A percentile compares a stretch with the other conserved stretches of the same genome.
Conservation (phyloP, 2,113 vertebrate species). For the Cinclus mexicanus region DNA sequence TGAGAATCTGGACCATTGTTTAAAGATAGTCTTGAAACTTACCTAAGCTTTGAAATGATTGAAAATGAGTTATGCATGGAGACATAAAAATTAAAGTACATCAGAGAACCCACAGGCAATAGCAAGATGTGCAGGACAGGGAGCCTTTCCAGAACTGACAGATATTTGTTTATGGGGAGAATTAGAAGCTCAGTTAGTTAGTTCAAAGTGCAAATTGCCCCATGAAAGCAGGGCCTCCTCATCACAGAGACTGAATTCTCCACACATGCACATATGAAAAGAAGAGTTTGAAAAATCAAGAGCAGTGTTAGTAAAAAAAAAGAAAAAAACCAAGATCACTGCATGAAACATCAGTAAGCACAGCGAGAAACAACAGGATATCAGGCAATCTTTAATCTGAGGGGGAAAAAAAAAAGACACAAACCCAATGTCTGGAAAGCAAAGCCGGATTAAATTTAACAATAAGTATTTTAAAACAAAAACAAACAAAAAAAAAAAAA, state of each 20-base stretch:
- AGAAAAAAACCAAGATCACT: background rate
- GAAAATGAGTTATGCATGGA: background rate
- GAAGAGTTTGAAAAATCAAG: background rate
- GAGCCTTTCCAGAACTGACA: background rate
- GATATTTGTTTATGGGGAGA: background rate
- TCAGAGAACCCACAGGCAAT: background rate
- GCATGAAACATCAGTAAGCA: conserved; percentile 9
- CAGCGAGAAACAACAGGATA: background rate
- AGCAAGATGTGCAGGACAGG: background rate
- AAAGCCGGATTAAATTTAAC: conserved; percentile 15
- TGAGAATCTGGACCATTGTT: background rate
- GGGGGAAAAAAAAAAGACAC: background rate
- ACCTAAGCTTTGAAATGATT: background rate
- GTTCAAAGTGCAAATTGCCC: background rate
- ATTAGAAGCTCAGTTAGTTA: background rate
- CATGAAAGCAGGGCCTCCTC: background rate
- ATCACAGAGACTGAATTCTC: background rate
- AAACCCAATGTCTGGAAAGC: background rate
- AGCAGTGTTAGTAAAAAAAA: background rate
- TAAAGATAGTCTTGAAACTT: background rate
- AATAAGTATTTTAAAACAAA: background rate
- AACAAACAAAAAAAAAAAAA: background rate
- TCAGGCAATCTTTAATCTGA: background rate
- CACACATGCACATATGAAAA: background rate
- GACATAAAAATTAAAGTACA: background rate